A percentile compares a stretch with the other conserved stretches of the same genome.
Conservation (phyloP, 1,140 invertebrate genomes). For the Amyelois transitella region DNA sequence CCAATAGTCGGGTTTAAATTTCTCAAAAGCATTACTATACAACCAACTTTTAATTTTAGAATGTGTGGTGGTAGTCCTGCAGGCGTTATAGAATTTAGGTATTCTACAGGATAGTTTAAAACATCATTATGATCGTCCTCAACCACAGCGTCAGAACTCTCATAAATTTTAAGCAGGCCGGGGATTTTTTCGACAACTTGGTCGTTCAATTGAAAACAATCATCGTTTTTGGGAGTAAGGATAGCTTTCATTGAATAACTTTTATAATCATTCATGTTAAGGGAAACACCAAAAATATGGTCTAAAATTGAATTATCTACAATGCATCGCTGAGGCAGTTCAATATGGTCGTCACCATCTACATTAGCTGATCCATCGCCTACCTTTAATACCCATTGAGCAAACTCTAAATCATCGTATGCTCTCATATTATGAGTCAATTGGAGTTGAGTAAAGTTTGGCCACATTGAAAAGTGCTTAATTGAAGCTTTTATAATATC, state of each 20-base stretch:
- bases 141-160: too few relatives aligned
- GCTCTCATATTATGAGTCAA: slow-evolving; percentile 15
- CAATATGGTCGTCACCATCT: slow-evolving; percentile 14
- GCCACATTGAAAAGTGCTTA: slow-evolving; percentile 18
- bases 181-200: too few relatives aligned
- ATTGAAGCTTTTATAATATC: slow-evolving; percentile 21
- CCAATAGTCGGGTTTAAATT: too few relatives aligned
- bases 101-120: too few relatives aligned
- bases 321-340: slow-evolving; percentile 22
- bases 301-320: slow-evolving; percentile 12
- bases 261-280: slow-evolving; percentile 24
- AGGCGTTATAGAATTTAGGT: too few relatives aligned
- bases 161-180: too few relatives aligned
- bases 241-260: slow-evolving; percentile 27
- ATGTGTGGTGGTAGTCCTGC: too few relatives aligned
- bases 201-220: too few relatives aligned
- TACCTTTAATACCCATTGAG: slow-evolving; percentile 21
- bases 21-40: too few relatives aligned
- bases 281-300: slow-evolving; percentile 16
- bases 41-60: too few relatives aligned
- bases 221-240: slow-evolving; percentile 16
- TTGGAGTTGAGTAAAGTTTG: slow-evolving; percentile 16
- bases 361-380: slow-evolving; percentile 22
- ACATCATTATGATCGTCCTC: too few relatives aligned
- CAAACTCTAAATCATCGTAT: slow-evolving; percentile 14